These are phyloP conservation scores for Agapornis canus DNA, from an alignment of 2,797 vertebrate species.

Conservation along the genomic window DNA sequence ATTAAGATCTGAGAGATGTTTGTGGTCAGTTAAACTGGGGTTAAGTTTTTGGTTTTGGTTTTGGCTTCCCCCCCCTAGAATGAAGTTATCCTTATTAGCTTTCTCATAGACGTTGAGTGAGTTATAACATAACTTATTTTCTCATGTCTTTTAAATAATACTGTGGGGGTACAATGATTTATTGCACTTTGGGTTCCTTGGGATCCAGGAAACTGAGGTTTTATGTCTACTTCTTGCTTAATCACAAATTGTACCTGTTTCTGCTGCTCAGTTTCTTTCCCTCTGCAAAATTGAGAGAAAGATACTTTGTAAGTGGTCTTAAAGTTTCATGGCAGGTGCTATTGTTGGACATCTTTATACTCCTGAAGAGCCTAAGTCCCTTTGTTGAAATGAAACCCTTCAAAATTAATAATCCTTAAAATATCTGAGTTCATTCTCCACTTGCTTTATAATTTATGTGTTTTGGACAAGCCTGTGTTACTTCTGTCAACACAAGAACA, in stretches of 20 bases:
- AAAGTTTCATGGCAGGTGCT: not conserved
- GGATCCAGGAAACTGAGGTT: not conserved
- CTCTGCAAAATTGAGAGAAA: not conserved
- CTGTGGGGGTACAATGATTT: not conserved
- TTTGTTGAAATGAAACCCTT: not conserved
- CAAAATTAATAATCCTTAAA: not conserved
- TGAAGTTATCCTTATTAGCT: not conserved
- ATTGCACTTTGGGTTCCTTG: not conserved
- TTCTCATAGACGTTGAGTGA: not conserved
- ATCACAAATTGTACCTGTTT: not conserved
- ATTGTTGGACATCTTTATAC: not conserved
- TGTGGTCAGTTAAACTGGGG: not conserved
- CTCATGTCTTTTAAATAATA: not conserved
- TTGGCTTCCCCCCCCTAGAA: not conserved
- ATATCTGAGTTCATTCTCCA: not conserved
- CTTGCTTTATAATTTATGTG: not conserved
- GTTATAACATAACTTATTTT: not conserved
- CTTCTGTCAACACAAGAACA: not conserved
- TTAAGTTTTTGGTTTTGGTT: not conserved
- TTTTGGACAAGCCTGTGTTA: not conserved
- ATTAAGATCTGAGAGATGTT: not conserved
- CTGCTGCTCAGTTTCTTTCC: not conserved
- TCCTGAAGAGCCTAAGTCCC: not conserved
- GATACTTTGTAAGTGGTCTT: not conserved
- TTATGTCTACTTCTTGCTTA: not conserved